Evolutionary conservation across 2,888 invertebrate genomes (phyloP), one percentile per base, ranked within the genome.

Genomic region (Litoditis marina): DNA sequence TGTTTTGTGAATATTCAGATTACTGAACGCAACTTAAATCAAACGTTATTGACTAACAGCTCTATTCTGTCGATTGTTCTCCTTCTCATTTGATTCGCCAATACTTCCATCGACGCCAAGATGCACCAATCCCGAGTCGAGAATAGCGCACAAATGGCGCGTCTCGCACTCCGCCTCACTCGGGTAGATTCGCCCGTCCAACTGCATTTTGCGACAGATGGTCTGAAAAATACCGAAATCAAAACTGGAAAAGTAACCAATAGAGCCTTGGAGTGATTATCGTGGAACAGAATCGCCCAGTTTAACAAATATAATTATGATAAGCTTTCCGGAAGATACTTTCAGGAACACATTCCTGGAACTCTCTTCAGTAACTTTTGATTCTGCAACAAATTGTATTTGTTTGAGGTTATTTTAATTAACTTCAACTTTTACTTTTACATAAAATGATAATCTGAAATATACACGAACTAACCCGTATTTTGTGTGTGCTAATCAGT

Each of bases 91-190:
- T 16, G 69, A 69, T 13, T 63, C 73, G 1, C 71, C 71, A 27
- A 75, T 56, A 31, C 65, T 47, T 36, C 75, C 75, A 63, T 73
- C 75, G 27, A 75, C 70, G 44, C 75, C 75, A 27, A 75, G 67
- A 51, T 75, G 75, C 1, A 73, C 68, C 39, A 75, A 55, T 22
- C 63, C 62, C 5, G 60, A 34, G 11, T 71, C 65, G 16, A 53
- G 34, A 42, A 49, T 63, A 13, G 58, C 56, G 22, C 36, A 50
- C 39, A 57, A 39, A 42, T 50, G 50, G 8, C 56, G 25, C 6
- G 54, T 46, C 5, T 46, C 7, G 31, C 16, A 32, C 7, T 30
- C 55, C 6, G 31, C 34, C 42, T 67, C 68, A 11, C 44, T 27
- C 5, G 75, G 73, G 42, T 65, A 75, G 4, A 75, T 67, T 27